Evolutionary conservation across 2,113 vertebrate species (phyloP), one percentile per base, ranked within the genome.

Genomic region (Sus scrofa): DNA sequence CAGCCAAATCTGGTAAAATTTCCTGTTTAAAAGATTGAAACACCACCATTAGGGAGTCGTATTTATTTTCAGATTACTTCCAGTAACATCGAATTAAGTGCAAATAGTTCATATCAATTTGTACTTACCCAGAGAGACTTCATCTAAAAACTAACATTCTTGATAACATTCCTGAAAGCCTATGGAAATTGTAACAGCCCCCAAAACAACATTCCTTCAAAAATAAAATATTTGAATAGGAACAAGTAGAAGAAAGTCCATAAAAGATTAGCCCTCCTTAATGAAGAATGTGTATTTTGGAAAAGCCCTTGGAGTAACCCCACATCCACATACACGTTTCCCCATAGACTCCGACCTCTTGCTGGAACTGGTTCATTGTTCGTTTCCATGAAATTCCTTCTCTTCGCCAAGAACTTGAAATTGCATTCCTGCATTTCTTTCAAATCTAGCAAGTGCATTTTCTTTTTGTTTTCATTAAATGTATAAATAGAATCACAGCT

Each of bases 141-240:
- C n/a, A 94, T 86, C 78, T 87, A 54, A 95, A 91, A 92, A 54
- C 75, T 74, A 94, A 86, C 18, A 19, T 86, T 94, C 87, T 92
- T 94, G 92, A 56, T 79, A 83, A 87, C 12, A 39, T 91, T 95
- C 58, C 95, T 91, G 52, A 93, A 95, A 87, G 16, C n/a, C 56
- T 89, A 30, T 70, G 30, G 60, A 89, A 94, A 82, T n/a, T 32
- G 18, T 73, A 95, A 78, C 19, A 63, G 32, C 6, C 32, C 74
- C 32, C 54, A 2, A 81, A 74, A 81, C 60, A 94, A 16, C 26
- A 81, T 79, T 86, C 60, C 30, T 90, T 71, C 39, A 97, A 85
- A 86, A 92, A 79, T 44, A 91, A 96, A 96, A 84, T 78, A 84
- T 68, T 71, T 97, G 24, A 74, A 62, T 94, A 92, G 52, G 67